Base-by-base conservation (phyloP, 1,140 invertebrate species). In the Lasioglossum albipes region DNA sequence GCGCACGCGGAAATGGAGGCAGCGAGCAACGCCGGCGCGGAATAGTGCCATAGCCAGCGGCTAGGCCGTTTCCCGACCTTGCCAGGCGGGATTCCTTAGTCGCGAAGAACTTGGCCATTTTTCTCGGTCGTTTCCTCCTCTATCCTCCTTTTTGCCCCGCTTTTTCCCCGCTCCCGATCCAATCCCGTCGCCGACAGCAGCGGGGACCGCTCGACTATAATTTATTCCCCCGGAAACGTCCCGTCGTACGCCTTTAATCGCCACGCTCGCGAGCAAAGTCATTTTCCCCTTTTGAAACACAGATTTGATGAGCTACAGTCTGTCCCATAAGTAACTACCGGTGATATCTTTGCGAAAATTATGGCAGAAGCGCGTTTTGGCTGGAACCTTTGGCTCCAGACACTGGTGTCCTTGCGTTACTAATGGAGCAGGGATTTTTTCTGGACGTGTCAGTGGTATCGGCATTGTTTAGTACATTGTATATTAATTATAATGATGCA, bases 1-100 rank as follows among this genome's bases (percentile, higher is more conserved):
- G 45, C 36, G 41, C 42, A 76, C 42, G 73, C 31, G 74, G 69
- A 82, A 85, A 85, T 52, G 70, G 73, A 74, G 52, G 52, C 16
- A 69, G 68, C 74, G 49, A 69, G 68, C 74, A 57, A 85, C 49
- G 78, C 68, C 68, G 68, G 70, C 57, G 57, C 71, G 75, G 79
- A 86, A 85, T 75, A 85, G 74, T 79, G 75, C 69, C 81, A 84
- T 81, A 84, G 87, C 88, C 88, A n/a, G 79, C 81, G 88, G 86
- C 88, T 89, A 89, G 88, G 88, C 82, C 88, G 85, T 89, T 89
- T 88, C 88, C 87, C 85, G 88, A 84, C 88, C 88, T 89, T 89
- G 88, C 84, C 86, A 62, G 83, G 87, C 86, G 86, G 83, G 88
- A 89, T 89, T 89, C 88, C 86, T 88, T 83, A 84, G 84, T 86